A percentile compares a stretch with the other conserved stretches of the same genome.
These are phyloP conservation scores for Masnerella sp. DNA, from an alignment of 2,888 invertebrate genomes.

Conservation along the genomic window DNA sequence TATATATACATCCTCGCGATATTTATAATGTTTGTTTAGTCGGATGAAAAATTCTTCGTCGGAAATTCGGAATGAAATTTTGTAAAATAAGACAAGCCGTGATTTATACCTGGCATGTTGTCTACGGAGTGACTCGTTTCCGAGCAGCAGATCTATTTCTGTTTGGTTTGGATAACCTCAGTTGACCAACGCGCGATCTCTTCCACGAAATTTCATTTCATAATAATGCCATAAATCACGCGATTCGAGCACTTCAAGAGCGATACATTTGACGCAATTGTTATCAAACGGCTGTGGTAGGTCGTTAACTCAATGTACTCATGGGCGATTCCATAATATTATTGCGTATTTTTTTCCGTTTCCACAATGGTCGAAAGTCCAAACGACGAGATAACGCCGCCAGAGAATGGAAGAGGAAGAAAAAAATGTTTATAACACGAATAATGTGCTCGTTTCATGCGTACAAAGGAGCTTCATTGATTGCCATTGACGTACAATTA, in stretches of 20 bases:
- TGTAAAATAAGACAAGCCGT: slow-evolving; percentile 58
- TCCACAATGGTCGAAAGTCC: slow-evolving; percentile 56
- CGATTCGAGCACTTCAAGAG: slow-evolving; percentile 50
- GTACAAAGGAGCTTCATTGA: slow-evolving; percentile 58
- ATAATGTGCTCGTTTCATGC: slow-evolving; percentile 47
- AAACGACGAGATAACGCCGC: slow-evolving; percentile 57
- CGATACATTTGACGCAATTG: slow-evolving; percentile 57
- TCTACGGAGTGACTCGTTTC: slow-evolving; percentile 59
- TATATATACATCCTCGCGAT: slow-evolving; percentile 34
- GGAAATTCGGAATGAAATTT: slow-evolving; percentile 55
- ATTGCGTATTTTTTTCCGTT: slow-evolving; percentile 26
- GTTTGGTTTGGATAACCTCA: slow-evolving; percentile 61
- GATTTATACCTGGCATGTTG: slow-evolving; percentile 61
- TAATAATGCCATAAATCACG: slow-evolving; percentile 60
- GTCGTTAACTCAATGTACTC: slow-evolving; percentile 54
- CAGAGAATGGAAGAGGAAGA: slow-evolving; percentile 46
- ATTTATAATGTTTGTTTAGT: slow-evolving; percentile 58
- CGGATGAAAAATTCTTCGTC: slow-evolving; percentile 52
- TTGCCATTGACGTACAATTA: slow-evolving; percentile 57
- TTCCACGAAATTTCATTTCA: slow-evolving; percentile 61
- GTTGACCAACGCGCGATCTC: slow-evolving; percentile 59
- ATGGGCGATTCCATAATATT: slow-evolving; percentile 52
- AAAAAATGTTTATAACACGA: slow-evolving; percentile 36
- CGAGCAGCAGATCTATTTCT: slow-evolving; percentile 58
- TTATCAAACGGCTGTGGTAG: slow-evolving; percentile 58